Evolutionary conservation across 2,113 vertebrate species (phyloP), one percentile per base, ranked within the genome.

Genomic region (Barnardius zonarius): DNA sequence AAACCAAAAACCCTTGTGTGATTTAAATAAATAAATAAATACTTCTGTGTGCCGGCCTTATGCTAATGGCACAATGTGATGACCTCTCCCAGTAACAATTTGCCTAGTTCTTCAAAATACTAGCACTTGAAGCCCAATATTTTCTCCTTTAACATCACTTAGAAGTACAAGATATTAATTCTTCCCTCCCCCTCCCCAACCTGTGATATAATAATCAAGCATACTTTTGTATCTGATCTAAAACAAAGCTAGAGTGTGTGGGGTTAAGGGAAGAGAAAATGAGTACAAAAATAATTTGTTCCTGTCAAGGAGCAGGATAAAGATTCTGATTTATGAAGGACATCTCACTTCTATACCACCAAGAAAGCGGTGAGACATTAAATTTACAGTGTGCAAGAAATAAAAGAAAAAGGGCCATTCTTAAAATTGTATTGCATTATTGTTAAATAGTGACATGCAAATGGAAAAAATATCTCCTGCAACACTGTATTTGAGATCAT

Each of bases 181-280:
- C 5, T 22, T 8, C 10, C 12, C 2, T 46, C 19, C 20, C 2
- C 10, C 3, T 12, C 2, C 6, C 1, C 16, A 39, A 27, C 7
- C 3, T 52, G 5, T 67, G 55, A 16, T 62, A 25, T 7, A 79
- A 28, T 59, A 67, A 68, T 35, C 62, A 83, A 44, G 2, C 16
- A 59, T 24, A 48, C 6, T 57, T 90, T 33, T 30, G 4, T 57
- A 31, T 25, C 41, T 43, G 24, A 16, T 67, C 37, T 59, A 68
- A 62, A 76, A n/a, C 5, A 9, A 80, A 27, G 24, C 7, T 33
- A 54, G 35, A 15, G 25, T 46, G 5, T 15, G 7, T 37, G 24
- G 6, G 44, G 20, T 16, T 84, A 10, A 22, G 6, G 33, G 33
- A 78, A 78, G 3, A 82, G 17, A 49, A 91, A 92, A 75, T 41